Conservation (phyloP, 2,113 vertebrate species). For the Leptobrachium ailaonicum region DNA sequence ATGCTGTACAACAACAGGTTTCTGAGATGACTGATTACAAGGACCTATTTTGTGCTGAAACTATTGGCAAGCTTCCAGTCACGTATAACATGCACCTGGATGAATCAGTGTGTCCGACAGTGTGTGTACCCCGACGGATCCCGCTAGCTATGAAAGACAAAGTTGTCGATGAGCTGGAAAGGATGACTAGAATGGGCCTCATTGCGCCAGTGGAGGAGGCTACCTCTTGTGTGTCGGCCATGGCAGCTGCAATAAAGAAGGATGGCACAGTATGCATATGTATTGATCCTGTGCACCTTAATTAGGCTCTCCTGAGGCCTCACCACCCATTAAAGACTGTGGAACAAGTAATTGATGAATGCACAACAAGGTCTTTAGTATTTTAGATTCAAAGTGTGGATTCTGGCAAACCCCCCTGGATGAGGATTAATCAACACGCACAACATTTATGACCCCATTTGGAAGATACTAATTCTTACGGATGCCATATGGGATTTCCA, state of each 20-base stretch:
- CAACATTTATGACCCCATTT: constrained; percentile 1
- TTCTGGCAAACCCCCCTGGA: constrained; percentile 8
- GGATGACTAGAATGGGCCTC: constrained; percentile 23
- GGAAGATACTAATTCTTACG: background rate
- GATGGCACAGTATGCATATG: constrained; percentile 16
- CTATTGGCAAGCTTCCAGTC: background rate
- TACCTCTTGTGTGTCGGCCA: constrained; percentile 41
- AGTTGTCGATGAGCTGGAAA: background rate
- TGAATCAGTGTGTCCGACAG: background rate
- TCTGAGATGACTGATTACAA: background rate
- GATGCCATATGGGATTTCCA: background rate
- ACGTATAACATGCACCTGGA: background rate
- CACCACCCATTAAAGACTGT: constrained; percentile 37
- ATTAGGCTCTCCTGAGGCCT: constrained; percentile 27
- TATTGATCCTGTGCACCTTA: constrained; percentile 34
- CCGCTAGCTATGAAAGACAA: constrained; percentile 22
- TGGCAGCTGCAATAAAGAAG: constrained; percentile 32
- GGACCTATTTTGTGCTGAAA: constrained; percentile 4
- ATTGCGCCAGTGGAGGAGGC: background rate
- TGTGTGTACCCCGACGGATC: constrained; percentile 14
- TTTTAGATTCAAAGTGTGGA: constrained; percentile 1
- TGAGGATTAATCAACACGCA: background rate
- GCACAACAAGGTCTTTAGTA: background rate
- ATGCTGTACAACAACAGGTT: background rate
- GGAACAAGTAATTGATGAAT: constrained; percentile 17